Evolutionary conservation across 2,888 invertebrate species (phyloP).

Genomic region (Drosophila koepferae): DNA sequence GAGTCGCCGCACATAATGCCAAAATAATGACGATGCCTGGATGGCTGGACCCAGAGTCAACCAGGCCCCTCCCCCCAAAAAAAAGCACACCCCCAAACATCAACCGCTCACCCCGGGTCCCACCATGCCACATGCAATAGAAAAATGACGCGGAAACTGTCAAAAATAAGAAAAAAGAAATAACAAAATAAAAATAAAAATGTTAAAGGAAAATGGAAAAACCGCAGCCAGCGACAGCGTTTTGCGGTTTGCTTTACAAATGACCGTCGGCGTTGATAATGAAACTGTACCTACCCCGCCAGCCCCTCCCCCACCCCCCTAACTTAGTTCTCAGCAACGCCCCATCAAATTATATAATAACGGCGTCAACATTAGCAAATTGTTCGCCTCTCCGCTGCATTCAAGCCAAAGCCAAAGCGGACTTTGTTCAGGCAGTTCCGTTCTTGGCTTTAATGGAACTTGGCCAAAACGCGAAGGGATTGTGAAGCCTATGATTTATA

Average conservation of each 20-base stretch:
- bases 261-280: conserved; percentile 66
- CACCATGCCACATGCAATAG: conserved; percentile 47
- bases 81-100: not conserved
- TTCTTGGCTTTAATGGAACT: conserved; percentile 47
- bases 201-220: conserved; percentile 39
- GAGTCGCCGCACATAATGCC: conserved; percentile 70
- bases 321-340: conserved; percentile 26
- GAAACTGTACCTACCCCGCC: conserved; percentile 31
- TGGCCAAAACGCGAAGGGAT: conserved; percentile 9
- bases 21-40: conserved; percentile 69
- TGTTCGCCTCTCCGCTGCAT: conserved; percentile 50
- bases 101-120: not conserved
- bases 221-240: conserved; percentile 54
- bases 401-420: conserved; percentile 12
- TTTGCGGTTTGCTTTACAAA: conserved; percentile 75
- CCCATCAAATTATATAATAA: conserved; percentile 70
- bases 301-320: conserved; percentile 1
- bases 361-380: conserved; percentile 80
- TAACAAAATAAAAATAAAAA: conserved; percentile 27
- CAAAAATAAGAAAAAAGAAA: conserved; percentile 43
- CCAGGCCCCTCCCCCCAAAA: not conserved
- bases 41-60: conserved; percentile 37
- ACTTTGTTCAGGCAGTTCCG: conserved; percentile 21
- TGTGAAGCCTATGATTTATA: conserved; percentile 11
- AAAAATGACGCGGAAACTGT: conserved; percentile 78